Base-by-base conservation (phyloP, 2,113 vertebrate genomes). In the Gnathonemus echidnorhynchus region DNA sequence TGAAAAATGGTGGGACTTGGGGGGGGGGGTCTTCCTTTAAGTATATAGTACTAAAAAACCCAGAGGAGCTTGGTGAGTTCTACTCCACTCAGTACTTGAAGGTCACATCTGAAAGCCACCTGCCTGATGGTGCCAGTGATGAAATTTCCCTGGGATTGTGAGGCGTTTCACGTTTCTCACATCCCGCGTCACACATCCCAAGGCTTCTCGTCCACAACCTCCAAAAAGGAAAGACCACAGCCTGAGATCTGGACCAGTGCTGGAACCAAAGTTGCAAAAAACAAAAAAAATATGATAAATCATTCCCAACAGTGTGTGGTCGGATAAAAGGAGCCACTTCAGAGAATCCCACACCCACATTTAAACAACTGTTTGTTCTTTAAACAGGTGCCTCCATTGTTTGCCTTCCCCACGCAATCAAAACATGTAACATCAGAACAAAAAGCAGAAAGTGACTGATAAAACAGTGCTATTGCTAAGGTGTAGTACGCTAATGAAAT, bases 321-420 rank as follows among this genome's bases (percentile, higher is more conserved):
- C 2, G 13, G 74, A 80, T 42, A 80, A 80, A 80, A 19, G 4
- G 74, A 80, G 35, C 35, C 74, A 80, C 74, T 80, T 80, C 74
- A 80, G 31, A 80, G 31, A 35, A 5, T 17, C 74, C 31, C 35
- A 19, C 74, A 42, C 31, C 74, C 74, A 80, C 74, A 42, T 42
- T 80, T 80, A 80, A 80, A 80, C 74, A 80, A 80, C 35, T 80
- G 74, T 80, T 80, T 80, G 74, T 80, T 80, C 74, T 80, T 80
- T 42, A 80, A 80, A 42, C 74, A 42, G 74, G 74, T 80, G 74
- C 1, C 13, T 80, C 74, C 35, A 42, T 80, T 80, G 74, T 80
- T 80, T 80, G n/a, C 35, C 35, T 19, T 19, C 6, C 31, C 74
- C 35, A 80, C 74, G n/a, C 35, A 42, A 42, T 80, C 74, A 80